Base-by-base conservation (phyloP, 2,113 vertebrate genomes). In the Oreochromis spilurus region DNA sequence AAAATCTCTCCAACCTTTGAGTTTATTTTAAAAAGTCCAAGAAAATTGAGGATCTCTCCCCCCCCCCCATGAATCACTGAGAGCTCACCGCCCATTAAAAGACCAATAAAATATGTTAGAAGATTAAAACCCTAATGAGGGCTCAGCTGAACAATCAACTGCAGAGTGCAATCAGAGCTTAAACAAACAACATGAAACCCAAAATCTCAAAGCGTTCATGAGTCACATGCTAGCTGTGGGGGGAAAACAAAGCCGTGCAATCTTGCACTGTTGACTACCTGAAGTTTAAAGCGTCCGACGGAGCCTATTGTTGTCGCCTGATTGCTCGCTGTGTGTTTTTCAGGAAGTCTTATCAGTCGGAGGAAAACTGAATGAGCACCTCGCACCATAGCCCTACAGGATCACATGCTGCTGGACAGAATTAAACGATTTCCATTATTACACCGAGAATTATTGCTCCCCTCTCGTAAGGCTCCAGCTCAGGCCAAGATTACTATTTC, bases 391-490 rank as follows among this genome's bases (percentile, higher is more conserved):
- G 96, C 96, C 94, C 96, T 94, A 93, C 96, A 45, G 96, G 97
- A 97, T 97, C 96, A 95, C 94, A 95, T 91, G 97, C 86, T 95
- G 97, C 92, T 95, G 97, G 97, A 97, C 96, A 97, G 94, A 97
- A 97, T 97, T 96, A 98, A 97, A 97, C 96, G 96, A 97, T 97
- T 97, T 98, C 97, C 97, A 98, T 98, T 97, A 97, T 97, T 96
- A 97, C 91, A 95, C 96, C 11, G 92, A 96, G 96, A 96, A 97
- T 97, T 98, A 98, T 98, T 98, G 97, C 97, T 97, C 97, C 97
- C 97, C 85, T 94, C 95, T 96, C n/a, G 95, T 95, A 84, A 95
- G 97, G 96, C 96, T 91, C 92, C 94, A 95, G 95, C 95, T 96
- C 93, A 82, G 91, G 97, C 97, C 97, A 98, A 97, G 96, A 97